phyloP scores from a whole-genome alignment of 2,888 invertebrate genomes.

The Lutraria lutraria region DNA sequence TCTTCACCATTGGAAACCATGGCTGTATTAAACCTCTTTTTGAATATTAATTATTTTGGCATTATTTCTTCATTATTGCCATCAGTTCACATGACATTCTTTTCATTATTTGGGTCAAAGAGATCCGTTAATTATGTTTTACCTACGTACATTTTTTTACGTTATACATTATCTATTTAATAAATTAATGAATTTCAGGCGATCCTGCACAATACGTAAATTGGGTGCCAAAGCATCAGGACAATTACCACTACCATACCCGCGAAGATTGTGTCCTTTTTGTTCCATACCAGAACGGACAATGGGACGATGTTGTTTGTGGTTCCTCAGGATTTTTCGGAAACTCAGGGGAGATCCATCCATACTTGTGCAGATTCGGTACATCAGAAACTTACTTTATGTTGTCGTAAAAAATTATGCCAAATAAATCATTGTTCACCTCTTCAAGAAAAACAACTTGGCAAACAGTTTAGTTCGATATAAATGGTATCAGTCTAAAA shows the following conservation, averaged over 20 bases:
- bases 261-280: conserved; percentile 60
- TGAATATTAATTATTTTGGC: no score
- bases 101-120: not conserved
- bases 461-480: no score
- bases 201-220: conserved; percentile 41
- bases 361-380: conserved; percentile 32
- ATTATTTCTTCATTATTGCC: no score
- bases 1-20: not conserved
- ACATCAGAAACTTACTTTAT: not conserved
- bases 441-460: not conserved
- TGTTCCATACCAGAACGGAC: conserved; percentile 51
- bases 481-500: not conserved
- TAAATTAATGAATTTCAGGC: conserved; percentile 20
- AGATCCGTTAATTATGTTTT: not conserved
- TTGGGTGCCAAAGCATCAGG: conserved; percentile 51
- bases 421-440: not conserved
- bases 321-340: conserved; percentile 24
- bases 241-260: conserved; percentile 38
- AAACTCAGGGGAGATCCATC: conserved; percentile 2
- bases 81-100: not conserved
- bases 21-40: not conserved
- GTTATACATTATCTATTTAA: not conserved
- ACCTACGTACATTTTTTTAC: not conserved
- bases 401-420: not conserved
- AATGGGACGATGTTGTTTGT: conserved; percentile 62